Conservation (phyloP, 1,140 invertebrate species). For the Drosophila watanabei region DNA sequence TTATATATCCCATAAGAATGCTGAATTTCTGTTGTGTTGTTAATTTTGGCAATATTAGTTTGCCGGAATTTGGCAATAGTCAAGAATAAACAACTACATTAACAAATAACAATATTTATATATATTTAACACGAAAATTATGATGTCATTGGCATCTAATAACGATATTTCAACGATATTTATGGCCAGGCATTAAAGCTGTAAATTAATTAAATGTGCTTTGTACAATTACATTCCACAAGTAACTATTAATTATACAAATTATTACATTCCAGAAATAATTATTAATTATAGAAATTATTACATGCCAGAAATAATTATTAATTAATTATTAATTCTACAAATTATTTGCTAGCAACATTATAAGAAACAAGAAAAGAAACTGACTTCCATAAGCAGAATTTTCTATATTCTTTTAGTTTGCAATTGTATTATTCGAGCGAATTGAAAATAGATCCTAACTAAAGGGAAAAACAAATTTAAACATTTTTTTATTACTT, state of each 20-base stretch:
- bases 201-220: not conserved
- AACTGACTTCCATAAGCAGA: not conserved
- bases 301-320: not conserved
- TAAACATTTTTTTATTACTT: too few relatives aligned
- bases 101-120: not conserved
- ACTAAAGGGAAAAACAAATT: too few relatives aligned
- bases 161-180: not conserved
- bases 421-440: too few relatives aligned
- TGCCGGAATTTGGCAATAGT: conserved; percentile 10
- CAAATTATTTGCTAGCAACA: not conserved
- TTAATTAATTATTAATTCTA: too few relatives aligned
- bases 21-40: not conserved
- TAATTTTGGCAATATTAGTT: conserved; percentile 11
- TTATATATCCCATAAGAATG: not conserved
- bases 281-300: not conserved
- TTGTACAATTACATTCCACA: not conserved
- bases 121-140: conserved; percentile 5
- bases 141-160: conserved; percentile 10
- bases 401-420: too few relatives aligned
- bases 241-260: not conserved
- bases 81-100: not conserved
- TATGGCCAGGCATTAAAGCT: not conserved
- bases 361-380: not conserved
- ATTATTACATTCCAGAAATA: not conserved
- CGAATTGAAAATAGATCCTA: too few relatives aligned